phyloP scores from a whole-genome alignment of 2,113 vertebrate genomes.

The Okapia johnstoni region DNA sequence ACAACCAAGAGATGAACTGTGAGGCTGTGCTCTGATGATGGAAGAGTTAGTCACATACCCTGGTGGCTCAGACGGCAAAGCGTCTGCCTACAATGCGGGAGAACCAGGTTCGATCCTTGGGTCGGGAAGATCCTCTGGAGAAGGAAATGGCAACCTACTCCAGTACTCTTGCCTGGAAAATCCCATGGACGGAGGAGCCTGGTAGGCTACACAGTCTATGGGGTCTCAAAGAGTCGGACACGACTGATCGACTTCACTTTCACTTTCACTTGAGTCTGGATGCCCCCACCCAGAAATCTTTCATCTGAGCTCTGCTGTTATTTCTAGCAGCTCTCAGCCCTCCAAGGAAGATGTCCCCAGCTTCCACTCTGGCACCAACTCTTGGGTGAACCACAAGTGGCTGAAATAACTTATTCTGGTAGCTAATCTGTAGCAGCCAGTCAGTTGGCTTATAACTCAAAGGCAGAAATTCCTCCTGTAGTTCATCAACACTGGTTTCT shows the following conservation, averaged over 20 bases:
- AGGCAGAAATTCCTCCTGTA: conserved; percentile 29
- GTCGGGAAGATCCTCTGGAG: no score
- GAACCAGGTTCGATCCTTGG: no score
- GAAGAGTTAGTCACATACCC: background rate
- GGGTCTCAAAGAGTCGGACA: no score
- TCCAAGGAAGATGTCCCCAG: conserved; percentile 38
- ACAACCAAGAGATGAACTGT: background rate
- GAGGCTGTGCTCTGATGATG: background rate
- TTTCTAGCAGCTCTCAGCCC: conserved; percentile 20
- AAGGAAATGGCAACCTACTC: no score
- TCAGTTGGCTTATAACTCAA: conserved; percentile 42
- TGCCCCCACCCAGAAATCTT: background rate
- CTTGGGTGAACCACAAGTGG: background rate
- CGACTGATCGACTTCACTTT: no score
- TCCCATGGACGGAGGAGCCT: no score
- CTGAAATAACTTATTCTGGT: conserved; percentile 51
- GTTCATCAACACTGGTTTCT: background rate
- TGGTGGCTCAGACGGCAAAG: no score
- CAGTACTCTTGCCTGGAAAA: no score
- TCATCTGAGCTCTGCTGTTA: conserved; percentile 9
- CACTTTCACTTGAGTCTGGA: background rate
- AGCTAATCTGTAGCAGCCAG: conserved; percentile 37
- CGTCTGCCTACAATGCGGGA: no score
- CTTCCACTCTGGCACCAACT: conserved; percentile 21
- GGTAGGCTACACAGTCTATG: no score